Percentiles rank a stretch among this genome's conserved stretches.
Evolutionary conservation across 2,797 vertebrate genomes (phyloP).

Genomic region (Phataginus tricuspis): DNA sequence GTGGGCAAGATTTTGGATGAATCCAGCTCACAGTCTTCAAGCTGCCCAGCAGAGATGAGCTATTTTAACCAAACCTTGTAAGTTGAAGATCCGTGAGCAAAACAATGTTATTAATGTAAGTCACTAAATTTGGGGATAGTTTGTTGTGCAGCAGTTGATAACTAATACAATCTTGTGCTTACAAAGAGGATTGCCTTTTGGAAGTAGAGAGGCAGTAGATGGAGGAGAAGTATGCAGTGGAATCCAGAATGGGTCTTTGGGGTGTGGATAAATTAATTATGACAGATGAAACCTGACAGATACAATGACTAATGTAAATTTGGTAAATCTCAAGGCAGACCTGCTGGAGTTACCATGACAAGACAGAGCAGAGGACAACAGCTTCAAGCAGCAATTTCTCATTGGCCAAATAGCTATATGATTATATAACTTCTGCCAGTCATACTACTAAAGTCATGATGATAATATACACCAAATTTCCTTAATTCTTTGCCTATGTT

Average conservation of each 20-base stretch:
- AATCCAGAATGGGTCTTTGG: not conserved
- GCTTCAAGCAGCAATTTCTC: not conserved
- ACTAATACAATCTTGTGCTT: not conserved
- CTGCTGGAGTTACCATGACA: not conserved
- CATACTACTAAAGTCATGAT: not conserved
- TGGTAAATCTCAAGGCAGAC: not conserved
- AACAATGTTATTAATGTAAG: not conserved
- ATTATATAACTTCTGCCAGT: not conserved
- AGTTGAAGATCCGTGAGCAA: not conserved
- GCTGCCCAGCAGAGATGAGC: not conserved
- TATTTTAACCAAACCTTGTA: not conserved
- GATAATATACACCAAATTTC: not conserved
- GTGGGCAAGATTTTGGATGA: not conserved
- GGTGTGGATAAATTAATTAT: not conserved
- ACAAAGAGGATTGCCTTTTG: not conserved
- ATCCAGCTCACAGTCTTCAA: not conserved
- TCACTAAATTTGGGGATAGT: not conserved
- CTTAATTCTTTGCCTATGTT: not conserved
- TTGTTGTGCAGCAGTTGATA: not conserved
- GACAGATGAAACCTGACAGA: not conserved
- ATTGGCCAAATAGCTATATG: not conserved
- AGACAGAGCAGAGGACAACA: not conserved
- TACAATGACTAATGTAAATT: not conserved
- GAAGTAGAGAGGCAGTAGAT: not conserved
- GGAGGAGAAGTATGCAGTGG: not conserved